Evolutionary conservation across 1,140 invertebrate species (phyloP).

Genomic region (Ruditapes philippinarum): DNA sequence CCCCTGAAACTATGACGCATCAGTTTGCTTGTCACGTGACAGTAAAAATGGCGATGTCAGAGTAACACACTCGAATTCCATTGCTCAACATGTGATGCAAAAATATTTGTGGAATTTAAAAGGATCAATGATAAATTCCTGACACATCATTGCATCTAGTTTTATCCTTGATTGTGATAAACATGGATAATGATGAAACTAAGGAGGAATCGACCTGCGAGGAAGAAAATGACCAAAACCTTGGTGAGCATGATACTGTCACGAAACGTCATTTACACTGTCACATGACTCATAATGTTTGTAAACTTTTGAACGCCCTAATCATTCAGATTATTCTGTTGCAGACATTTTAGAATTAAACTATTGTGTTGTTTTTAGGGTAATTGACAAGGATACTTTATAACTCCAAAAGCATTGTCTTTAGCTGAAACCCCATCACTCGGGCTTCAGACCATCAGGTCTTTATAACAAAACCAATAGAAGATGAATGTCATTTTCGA

Average conservation of each 20-base stretch:
- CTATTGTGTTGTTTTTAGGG: too few species aligned
- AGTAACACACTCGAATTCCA: neutral
- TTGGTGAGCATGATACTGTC: neutral
- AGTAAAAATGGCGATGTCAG: conserved; percentile 55
- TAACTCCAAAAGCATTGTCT: too few species aligned
- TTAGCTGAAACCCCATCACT: too few species aligned
- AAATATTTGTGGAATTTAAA: neutral
- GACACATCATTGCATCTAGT: conserved; percentile 7
- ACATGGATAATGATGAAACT: conserved; percentile 37
- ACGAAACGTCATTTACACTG: neutral
- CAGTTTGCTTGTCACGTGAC: conserved; percentile 44
- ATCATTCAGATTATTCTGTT: neutral
- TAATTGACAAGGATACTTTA: neutral
- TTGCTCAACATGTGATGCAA: conserved; percentile 64
- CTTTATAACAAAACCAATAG: too few species aligned
- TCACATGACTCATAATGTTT: conserved; percentile 43
- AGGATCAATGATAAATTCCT: neutral
- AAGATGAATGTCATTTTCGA: too few species aligned
- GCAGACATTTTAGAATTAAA: too few species aligned
- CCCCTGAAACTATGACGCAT: conserved; percentile 46
- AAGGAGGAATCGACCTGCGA: neutral
- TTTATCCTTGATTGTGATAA: neutral
- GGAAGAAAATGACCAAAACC: conserved; percentile 35
- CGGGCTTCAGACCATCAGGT: too few species aligned
- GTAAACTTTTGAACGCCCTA: neutral